A percentile compares a stretch with the other conserved stretches of the same genome.
These are phyloP conservation scores for Dendrocincla tyrannina DNA, from an alignment of 2,797 vertebrate genomes.

Conservation along the genomic window DNA sequence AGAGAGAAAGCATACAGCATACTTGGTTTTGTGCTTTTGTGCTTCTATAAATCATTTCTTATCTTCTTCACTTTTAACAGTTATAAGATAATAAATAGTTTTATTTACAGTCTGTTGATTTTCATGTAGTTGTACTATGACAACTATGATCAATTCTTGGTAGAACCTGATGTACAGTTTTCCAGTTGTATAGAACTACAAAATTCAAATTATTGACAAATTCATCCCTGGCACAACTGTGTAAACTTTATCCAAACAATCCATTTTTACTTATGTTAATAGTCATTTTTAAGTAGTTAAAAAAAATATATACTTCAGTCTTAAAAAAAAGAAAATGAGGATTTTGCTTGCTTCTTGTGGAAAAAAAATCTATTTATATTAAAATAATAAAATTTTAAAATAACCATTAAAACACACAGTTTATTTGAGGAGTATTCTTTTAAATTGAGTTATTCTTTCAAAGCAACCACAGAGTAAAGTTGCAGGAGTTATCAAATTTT, in stretches of 20 bases:
- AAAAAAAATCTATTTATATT: neutral
- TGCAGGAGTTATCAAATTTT: neutral
- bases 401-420: neutral
- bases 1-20: neutral
- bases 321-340: neutral
- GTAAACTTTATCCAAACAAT: neutral
- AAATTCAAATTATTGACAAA: neutral
- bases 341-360: neutral
- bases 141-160: neutral
- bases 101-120: neutral
- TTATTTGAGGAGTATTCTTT: neutral
- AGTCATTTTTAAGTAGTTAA: neutral
- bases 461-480: neutral
- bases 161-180: neutral
- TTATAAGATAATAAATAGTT: neutral
- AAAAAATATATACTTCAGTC: neutral
- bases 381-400: neutral
- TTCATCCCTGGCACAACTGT: neutral
- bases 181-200: neutral
- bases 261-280: neutral
- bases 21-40: neutral
- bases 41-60: neutral
- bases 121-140: neutral
- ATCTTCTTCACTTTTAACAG: neutral
- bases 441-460: neutral